These are phyloP conservation scores for Anisognathus igniventris DNA, from an alignment of 2,797 vertebrate genomes.

Conservation along the genomic window DNA sequence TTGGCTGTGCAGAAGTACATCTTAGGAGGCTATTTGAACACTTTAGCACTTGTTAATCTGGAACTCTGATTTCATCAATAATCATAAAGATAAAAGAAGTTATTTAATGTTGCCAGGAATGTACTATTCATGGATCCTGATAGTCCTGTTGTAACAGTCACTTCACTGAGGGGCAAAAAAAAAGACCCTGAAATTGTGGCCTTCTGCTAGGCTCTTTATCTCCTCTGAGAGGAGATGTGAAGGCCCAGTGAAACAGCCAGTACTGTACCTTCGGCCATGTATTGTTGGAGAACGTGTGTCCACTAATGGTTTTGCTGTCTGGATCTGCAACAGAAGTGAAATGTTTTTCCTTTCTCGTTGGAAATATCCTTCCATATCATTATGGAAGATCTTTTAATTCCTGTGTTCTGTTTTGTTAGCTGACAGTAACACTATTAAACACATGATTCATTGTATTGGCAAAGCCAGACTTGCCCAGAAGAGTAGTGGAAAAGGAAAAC, in stretches of 20 bases:
- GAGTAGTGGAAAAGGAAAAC: neutral
- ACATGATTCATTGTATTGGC: neutral
- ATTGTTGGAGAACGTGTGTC: constrained; percentile 63
- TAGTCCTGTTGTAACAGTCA: neutral
- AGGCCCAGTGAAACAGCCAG: neutral
- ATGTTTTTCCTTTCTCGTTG: neutral
- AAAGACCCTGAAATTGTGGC: neutral
- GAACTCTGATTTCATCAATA: neutral
- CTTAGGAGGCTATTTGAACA: neutral
- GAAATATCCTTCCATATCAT: neutral
- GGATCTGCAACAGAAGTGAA: constrained; percentile 71
- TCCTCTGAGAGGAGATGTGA: neutral
- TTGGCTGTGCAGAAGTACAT: neutral
- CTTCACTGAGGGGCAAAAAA: neutral
- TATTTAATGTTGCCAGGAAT: neutral
- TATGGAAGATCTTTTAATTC: neutral
- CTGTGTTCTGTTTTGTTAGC: neutral
- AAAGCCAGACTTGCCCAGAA: neutral
- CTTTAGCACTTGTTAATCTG: neutral
- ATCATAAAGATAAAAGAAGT: neutral
- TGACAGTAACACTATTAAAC: neutral
- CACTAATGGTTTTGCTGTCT: constrained; percentile 71
- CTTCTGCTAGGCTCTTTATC: neutral
- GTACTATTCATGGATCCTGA: neutral
- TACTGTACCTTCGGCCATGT: constrained; percentile 69